Evolutionary conservation across 1,140 invertebrate species (phyloP), one percentile per base, ranked within the genome.

Genomic region (Cheumatopsyche charites): DNA sequence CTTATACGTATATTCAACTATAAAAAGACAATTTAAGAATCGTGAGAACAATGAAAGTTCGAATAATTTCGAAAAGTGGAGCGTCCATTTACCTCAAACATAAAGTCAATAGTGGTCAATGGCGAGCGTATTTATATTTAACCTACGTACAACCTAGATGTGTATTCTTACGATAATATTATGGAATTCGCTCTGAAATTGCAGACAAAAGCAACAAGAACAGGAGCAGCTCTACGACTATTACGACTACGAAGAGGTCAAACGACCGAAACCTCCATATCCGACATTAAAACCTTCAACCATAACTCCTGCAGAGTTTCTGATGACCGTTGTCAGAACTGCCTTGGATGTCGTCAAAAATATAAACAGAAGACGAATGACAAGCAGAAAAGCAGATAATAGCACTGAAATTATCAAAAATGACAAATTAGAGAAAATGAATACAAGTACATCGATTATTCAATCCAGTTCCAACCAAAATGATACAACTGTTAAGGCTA

Each of bases 271-370:
- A 23, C 23, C n/a, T 42, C 52, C 67, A 42, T 47, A 23, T 25
- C 70, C 73, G 12, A 47, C 68, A 4, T 65, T 75, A 19, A 70
- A 67, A 41, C 12, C 36, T 2, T 49, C 75, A 1, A 70, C 74
- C 9, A 79, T 82, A 77, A 77, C 82, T 0, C 76, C 80, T 3
- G 80, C 83, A 1, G 79, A 84, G 74, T 61, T 83, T 7, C 78
- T 84, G 6, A 76, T 84, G 12, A 81, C 80, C 4, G 77, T 80
- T 0, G 72, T 83, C 19, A 75, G 80, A 11, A 83, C 83, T 0
- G 77, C 79, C 0, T 72, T 82, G 1, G 82, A 84, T 23, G 80
- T 83, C 0, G 78, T 84, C 11, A 78, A 80, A 55, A 82, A 79
- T 47, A 76, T 84, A 15, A 84, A 84, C 67, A 80, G 79, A 70